phyloP scores from a whole-genome alignment of 2,888 invertebrate genomes.

The Poecilobothrus nobilitatus region DNA sequence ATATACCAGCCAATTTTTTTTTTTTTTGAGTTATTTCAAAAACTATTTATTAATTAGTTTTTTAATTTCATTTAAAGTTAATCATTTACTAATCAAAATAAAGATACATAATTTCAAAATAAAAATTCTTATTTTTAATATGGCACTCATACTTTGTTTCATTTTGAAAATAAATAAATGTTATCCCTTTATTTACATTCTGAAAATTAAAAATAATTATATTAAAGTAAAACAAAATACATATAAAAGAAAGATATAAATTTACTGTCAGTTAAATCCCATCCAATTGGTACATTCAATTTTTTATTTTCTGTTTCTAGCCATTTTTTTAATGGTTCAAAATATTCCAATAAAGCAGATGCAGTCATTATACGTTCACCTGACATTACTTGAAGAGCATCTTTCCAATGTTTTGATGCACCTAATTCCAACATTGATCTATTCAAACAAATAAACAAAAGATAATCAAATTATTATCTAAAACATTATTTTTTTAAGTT shows the following conservation, averaged over 20 bases:
- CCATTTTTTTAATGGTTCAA: conserved; percentile 68
- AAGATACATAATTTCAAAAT: no score
- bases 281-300: conserved; percentile 54
- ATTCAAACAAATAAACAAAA: conserved; percentile 22
- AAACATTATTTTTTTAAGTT: background rate
- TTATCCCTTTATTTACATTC: no score
- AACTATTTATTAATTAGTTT: no score
- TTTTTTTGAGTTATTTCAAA: no score
- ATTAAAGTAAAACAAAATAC: no score
- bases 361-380: conserved; percentile 69
- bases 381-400: conserved; percentile 71
- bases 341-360: conserved; percentile 68
- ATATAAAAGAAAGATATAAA: conserved; percentile 5
- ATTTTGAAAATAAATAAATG: no score
- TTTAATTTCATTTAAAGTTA: no score
- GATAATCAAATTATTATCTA: background rate
- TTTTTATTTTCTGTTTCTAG: conserved; percentile 60
- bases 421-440: conserved; percentile 62
- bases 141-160: no score
- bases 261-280: conserved; percentile 46
- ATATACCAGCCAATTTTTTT: no score
- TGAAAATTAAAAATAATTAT: no score
- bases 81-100: no score
- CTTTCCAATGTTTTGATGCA: conserved; percentile 66
- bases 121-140: no score